These are phyloP conservation scores for Rhyacichthys aspro DNA, from an alignment of 2,797 vertebrate species.

Conservation along the genomic window DNA sequence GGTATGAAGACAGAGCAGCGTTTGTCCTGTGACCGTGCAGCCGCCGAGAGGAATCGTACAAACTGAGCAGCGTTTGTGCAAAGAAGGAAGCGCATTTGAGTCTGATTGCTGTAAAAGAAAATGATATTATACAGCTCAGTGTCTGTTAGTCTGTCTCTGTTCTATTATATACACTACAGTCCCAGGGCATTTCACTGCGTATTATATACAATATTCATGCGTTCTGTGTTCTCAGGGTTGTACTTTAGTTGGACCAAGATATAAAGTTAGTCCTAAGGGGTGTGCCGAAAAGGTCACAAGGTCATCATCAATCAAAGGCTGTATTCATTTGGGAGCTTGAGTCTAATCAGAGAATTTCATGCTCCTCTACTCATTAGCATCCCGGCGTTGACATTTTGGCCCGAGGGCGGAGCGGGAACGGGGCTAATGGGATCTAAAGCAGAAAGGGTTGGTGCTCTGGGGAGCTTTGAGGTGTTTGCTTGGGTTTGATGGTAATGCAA, in stretches of 20 bases:
- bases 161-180: constrained; percentile 5
- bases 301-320: constrained; percentile 17
- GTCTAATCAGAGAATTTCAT: constrained; percentile 9
- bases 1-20: constrained; percentile 15
- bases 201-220: constrained; percentile 10
- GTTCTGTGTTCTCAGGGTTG: constrained; percentile 5
- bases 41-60: constrained; percentile 20
- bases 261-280: constrained; percentile 1
- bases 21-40: constrained; percentile 22
- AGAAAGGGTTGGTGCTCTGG: constrained; percentile 1
- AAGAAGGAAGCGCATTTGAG: constrained; percentile 17
- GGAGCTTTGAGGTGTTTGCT: neutral
- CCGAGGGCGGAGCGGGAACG: neutral
- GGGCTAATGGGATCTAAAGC: neutral
- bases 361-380: neutral
- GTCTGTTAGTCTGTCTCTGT: constrained; percentile 4
- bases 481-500: neutral
- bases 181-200: constrained; percentile 11
- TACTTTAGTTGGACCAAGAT: neutral
- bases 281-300: constrained; percentile 7
- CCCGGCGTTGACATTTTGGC: neutral
- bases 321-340: neutral
- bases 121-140: constrained; percentile 5
- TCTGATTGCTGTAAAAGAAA: constrained; percentile 6
- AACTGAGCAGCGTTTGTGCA: constrained; percentile 38